Conservation (phyloP, 2,113 vertebrate genomes). For the Hoplias malabaricus region DNA sequence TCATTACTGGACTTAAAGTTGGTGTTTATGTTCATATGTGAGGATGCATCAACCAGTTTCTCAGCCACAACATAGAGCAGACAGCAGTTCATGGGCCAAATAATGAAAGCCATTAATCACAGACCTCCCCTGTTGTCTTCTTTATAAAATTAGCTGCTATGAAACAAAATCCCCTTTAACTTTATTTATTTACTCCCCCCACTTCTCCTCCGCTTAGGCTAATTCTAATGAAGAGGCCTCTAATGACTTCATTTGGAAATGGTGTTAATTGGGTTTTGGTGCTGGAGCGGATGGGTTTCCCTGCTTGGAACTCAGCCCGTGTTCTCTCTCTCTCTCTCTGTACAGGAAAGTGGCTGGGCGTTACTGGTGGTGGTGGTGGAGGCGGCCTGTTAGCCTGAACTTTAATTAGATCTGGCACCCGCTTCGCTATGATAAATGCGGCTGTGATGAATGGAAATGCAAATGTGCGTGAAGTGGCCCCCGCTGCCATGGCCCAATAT, state of each 20-base stretch:
- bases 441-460: slow-evolving; percentile 97
- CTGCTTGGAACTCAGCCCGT: slow-evolving; percentile 63
- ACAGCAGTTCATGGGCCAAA: slow-evolving; percentile 29
- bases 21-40: too few relatives aligned
- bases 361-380: slow-evolving; percentile 50
- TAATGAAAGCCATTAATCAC: slow-evolving; percentile 55
- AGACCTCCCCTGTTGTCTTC: slow-evolving; percentile 49
- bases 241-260: slow-evolving; percentile 81
- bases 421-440: slow-evolving; percentile 90
- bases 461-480: slow-evolving; percentile 89
- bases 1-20: too few relatives aligned
- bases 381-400: slow-evolving; percentile 82
- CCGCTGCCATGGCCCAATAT: slow-evolving; percentile 84
- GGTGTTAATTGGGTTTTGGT: slow-evolving; percentile 90
- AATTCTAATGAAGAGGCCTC: slow-evolving; percentile 83
- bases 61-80: too few relatives aligned
- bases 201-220: slow-evolving; percentile 60
- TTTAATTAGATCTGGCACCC: slow-evolving; percentile 99
- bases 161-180: slow-evolving; percentile 60
- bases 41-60: too few relatives aligned
- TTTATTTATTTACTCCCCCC: slow-evolving; percentile 60
- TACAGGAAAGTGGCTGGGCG: slow-evolving; percentile 72
- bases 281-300: slow-evolving; percentile 82
- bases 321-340: slow-evolving; percentile 44
- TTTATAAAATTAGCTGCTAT: slow-evolving; percentile 62